Evolutionary conservation across 2,113 vertebrate genomes (phyloP).

Genomic region (Recurvirostra avosetta): DNA sequence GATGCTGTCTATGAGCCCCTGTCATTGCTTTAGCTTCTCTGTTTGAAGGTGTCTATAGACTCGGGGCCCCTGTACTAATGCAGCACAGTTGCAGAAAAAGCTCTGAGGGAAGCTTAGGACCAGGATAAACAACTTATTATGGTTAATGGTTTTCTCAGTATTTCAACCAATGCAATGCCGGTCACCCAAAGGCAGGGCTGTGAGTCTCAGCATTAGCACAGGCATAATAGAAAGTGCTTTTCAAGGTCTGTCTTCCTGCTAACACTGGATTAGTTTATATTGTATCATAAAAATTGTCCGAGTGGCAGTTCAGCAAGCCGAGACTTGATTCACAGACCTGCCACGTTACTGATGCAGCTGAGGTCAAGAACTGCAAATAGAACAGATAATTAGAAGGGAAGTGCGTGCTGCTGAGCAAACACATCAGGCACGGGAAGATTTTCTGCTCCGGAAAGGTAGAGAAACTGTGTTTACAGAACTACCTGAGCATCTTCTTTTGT

Average conservation of each 20-base stretch:
- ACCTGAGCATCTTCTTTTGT: background rate
- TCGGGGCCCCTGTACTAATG: background rate
- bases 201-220: background rate
- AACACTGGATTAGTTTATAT: background rate
- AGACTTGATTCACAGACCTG: background rate
- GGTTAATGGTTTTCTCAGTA: background rate
- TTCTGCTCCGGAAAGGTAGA: constrained; percentile 8
- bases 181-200: background rate
- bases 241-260: background rate
- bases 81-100: background rate
- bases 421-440: background rate
- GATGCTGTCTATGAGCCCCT: background rate
- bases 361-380: constrained; percentile 49
- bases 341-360: background rate
- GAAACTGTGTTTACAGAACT: background rate
- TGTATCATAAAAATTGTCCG: background rate
- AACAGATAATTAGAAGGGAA: constrained; percentile 50
- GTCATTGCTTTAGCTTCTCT: background rate
- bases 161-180: background rate
- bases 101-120: background rate
- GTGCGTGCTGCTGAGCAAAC: constrained; percentile 11
- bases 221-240: background rate
- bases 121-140: constrained; percentile 12
- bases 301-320: background rate
- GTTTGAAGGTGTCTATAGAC: background rate